Evolutionary conservation across 2,113 vertebrate genomes (phyloP).

Genomic region (Phaethornis superciliosus): DNA sequence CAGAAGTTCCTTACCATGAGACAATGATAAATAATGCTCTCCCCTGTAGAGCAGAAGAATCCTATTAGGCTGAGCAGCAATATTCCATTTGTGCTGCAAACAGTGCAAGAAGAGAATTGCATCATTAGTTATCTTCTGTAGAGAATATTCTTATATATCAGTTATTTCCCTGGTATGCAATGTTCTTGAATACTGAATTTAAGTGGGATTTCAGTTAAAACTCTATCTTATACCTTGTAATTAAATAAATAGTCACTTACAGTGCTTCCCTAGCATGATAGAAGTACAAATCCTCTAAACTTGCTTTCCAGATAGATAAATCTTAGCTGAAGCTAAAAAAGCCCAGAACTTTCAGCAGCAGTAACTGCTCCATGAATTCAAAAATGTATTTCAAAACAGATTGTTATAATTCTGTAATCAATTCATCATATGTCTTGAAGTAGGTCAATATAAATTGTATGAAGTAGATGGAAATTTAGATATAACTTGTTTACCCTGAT

Average conservation of each 20-base stretch:
- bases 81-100: not conserved
- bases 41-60: not conserved
- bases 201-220: not conserved
- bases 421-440: not conserved
- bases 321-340: not conserved
- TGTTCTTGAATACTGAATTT: not conserved
- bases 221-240: not conserved
- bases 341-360: not conserved
- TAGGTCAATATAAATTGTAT: not conserved
- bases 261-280: not conserved
- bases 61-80: not conserved
- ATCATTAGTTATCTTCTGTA: not conserved
- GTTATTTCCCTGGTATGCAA: not conserved
- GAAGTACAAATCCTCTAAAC: not conserved
- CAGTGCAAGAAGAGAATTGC: not conserved
- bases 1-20: not conserved
- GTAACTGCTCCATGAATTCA: not conserved
- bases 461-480: not conserved
- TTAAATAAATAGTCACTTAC: not conserved
- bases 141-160: not conserved
- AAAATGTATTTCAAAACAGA: not conserved
- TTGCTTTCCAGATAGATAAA: not conserved
- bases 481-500: not conserved
- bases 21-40: not conserved
- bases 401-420: not conserved